A percentile compares a stretch with the other conserved stretches of the same genome.
These are phyloP conservation scores for Leucosticte australis DNA, from an alignment of 2,113 vertebrate species.

Conservation along the genomic window DNA sequence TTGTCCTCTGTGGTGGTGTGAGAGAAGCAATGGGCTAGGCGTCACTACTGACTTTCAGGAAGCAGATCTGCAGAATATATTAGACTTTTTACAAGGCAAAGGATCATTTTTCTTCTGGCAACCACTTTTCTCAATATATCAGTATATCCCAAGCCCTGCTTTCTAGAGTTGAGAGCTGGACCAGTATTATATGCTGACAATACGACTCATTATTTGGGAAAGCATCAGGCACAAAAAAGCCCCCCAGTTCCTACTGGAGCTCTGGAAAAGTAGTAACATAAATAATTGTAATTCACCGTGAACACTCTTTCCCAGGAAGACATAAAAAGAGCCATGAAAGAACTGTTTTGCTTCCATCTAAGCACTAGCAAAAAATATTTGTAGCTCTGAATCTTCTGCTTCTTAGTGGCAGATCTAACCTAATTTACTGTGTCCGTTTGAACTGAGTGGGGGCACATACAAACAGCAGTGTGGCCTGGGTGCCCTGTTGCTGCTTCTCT, in stretches of 20 bases:
- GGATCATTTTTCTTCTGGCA: not conserved
- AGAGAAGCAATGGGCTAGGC: not conserved
- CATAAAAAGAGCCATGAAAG: not conserved
- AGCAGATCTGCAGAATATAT: not conserved
- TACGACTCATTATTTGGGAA: accelerated
- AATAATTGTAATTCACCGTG: not conserved
- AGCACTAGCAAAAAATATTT: not conserved
- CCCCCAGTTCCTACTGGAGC: not conserved
- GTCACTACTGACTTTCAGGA: not conserved
- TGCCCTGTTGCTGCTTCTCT: not conserved
- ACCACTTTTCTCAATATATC: not conserved
- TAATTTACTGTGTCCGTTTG: not conserved
- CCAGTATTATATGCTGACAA: not conserved
- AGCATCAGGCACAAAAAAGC: not conserved
- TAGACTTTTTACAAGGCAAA: not conserved
- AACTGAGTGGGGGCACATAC: not conserved
- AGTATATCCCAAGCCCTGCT: not conserved
- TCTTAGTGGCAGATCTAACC: not conserved
- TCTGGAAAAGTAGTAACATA: not conserved
- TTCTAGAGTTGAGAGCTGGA: not conserved
- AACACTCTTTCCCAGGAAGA: not conserved
- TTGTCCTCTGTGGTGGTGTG: not conserved
- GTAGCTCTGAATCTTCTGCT: not conserved
- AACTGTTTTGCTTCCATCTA: not conserved
- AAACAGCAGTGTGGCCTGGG: not conserved